These are phyloP conservation scores for Rhorus exstirpatorius DNA, from an alignment of 2,888 invertebrate genomes.

Conservation along the genomic window DNA sequence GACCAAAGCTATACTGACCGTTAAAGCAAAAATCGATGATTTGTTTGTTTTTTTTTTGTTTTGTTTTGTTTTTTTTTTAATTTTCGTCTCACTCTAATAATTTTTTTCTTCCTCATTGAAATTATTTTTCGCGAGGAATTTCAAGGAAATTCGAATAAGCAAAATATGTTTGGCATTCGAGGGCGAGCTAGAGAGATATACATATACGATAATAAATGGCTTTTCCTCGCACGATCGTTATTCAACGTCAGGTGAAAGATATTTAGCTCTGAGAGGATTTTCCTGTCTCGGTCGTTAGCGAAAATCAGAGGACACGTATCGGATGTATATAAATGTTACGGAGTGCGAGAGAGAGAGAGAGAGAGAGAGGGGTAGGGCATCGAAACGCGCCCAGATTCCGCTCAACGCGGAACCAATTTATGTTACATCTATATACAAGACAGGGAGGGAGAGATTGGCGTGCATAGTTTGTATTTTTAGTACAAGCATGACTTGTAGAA, in stretches of 20 bases:
- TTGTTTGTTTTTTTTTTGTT: too few relatives aligned
- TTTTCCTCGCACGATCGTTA: conserved; percentile 48
- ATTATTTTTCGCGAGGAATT: background rate
- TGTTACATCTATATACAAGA: too few relatives aligned
- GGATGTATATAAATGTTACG: background rate
- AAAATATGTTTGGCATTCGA: conserved; percentile 3
- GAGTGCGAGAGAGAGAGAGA: too few relatives aligned
- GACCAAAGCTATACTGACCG: background rate
- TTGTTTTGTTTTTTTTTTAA: too few relatives aligned
- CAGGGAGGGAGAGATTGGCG: conserved; percentile 52
- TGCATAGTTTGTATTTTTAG: conserved; percentile 21
- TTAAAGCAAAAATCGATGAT: background rate
- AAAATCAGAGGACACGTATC: conserved; percentile 23
- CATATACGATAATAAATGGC: background rate
- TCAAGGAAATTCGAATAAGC: background rate
- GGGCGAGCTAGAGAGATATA: too few relatives aligned
- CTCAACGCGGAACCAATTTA: conserved; percentile 62
- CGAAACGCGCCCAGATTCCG: conserved; percentile 55
- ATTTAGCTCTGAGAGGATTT: conserved; percentile 61
- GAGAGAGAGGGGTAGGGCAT: conserved; percentile 47
- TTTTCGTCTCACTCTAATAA: conserved; percentile 1
- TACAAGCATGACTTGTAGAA: background rate
- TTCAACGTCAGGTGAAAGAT: conserved; percentile 55
- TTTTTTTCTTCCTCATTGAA: background rate
- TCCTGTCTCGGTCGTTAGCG: conserved; percentile 64